Percentiles rank a stretch among this genome's conserved stretches.
These are phyloP conservation scores for Ashinkailepas kermadecensis DNA, from an alignment of 2,888 invertebrate species.

Conservation along the genomic window DNA sequence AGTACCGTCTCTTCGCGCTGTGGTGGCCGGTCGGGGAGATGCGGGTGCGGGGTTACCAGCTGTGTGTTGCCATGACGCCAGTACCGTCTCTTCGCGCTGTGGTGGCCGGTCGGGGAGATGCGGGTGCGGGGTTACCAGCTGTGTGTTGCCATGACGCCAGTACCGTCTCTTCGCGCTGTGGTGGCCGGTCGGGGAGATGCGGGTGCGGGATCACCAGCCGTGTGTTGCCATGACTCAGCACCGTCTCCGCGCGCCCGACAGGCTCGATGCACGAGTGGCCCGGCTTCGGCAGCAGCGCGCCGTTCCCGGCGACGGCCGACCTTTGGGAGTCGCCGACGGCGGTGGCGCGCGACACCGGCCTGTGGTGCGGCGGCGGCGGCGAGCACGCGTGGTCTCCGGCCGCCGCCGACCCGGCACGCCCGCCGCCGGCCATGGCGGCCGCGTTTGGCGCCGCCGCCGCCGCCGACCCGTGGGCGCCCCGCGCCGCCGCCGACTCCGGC, in stretches of 20 bases:
- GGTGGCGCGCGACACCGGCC: neutral
- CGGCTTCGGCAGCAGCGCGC: neutral
- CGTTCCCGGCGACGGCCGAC: neutral
- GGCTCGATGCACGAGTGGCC: constrained; percentile 8
- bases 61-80: neutral
- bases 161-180: too few relatives aligned
- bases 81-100: too few relatives aligned
- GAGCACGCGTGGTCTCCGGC: neutral
- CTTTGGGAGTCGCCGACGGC: neutral
- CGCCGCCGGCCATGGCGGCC: neutral
- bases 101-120: too few relatives aligned
- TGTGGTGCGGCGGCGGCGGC: neutral
- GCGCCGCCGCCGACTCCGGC: constrained; percentile 16
- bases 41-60: neutral
- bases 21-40: neutral
- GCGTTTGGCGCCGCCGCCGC: neutral
- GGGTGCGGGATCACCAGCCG: neutral
- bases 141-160: neutral
- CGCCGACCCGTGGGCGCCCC: constrained; percentile 3
- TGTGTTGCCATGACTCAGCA: neutral
- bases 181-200: too few relatives aligned
- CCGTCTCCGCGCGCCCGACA: neutral
- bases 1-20: too few relatives aligned
- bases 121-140: neutral
- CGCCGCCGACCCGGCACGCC: neutral